Conservation (phyloP, 2,797 vertebrate species). For the Agapornis canus region DNA sequence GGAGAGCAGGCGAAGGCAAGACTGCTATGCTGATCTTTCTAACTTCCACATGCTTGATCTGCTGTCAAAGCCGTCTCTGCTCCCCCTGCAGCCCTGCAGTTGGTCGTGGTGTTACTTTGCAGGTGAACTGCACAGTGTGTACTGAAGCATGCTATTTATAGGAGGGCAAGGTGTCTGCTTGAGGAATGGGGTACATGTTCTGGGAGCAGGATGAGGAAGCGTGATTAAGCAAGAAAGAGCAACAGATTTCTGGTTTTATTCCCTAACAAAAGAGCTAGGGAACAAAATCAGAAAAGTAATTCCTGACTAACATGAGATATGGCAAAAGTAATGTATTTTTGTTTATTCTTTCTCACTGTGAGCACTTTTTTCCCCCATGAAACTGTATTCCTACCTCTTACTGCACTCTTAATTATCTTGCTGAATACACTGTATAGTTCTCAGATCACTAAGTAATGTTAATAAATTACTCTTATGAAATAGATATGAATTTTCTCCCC, state of each 20-base stretch:
- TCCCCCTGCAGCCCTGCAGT: not conserved
- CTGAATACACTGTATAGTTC: not conserved
- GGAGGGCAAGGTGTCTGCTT: not conserved
- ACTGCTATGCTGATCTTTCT: not conserved
- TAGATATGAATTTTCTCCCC: not conserved
- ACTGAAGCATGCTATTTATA: not conserved
- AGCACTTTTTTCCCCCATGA: not conserved
- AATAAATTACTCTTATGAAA: not conserved
- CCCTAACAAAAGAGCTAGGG: not conserved
- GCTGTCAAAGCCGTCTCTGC: not conserved
- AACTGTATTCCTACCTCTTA: not conserved
- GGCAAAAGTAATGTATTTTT: not conserved
- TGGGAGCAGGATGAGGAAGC: not conserved
- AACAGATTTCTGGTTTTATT: not conserved
- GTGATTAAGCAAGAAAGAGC: not conserved
- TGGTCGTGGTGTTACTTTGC: not conserved
- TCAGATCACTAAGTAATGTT: not conserved
- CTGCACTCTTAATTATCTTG: not conserved
- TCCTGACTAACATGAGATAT: not conserved
- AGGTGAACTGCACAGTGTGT: not conserved
- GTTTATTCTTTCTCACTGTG: not conserved
- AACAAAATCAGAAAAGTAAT: not conserved
- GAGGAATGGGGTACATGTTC: not conserved
- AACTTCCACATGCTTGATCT: not conserved
- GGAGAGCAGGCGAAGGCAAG: not conserved